phyloP scores from a whole-genome alignment of 2,888 invertebrate genomes.

The Herminia tarsipennalis region DNA sequence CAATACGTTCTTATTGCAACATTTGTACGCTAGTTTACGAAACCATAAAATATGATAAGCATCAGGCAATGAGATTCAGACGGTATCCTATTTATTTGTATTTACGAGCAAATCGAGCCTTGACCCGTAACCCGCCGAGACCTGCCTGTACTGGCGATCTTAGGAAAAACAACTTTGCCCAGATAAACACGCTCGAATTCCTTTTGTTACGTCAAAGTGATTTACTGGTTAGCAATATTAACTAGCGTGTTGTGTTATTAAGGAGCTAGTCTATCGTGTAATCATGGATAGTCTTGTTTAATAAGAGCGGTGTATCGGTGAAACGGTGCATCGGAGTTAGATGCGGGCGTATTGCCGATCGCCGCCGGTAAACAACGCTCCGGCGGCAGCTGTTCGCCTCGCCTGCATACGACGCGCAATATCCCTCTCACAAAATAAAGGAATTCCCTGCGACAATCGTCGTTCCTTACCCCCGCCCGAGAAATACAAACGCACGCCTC shows the following conservation, averaged over 20 bases:
- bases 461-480: constrained; percentile 78
- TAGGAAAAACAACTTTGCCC: constrained; percentile 62
- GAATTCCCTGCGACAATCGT: constrained; percentile 82
- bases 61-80: constrained; percentile 74
- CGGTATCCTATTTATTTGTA: constrained; percentile 77
- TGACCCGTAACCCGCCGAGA: constrained; percentile 59
- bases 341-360: constrained; percentile 64
- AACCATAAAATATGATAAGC: constrained; percentile 80
- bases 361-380: constrained; percentile 74
- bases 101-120: constrained; percentile 76
- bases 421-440: constrained; percentile 83
- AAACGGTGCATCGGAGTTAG: constrained; percentile 58
- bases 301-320: constrained; percentile 59
- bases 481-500: constrained; percentile 84
- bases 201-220: constrained; percentile 51
- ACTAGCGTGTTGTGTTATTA: constrained; percentile 39
- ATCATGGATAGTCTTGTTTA: constrained; percentile 52
- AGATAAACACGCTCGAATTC: constrained; percentile 58
- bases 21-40: constrained; percentile 69
- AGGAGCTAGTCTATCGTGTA: constrained; percentile 26
- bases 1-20: constrained; percentile 64
- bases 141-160: constrained; percentile 47
- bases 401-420: constrained; percentile 84
- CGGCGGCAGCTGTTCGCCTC: constrained; percentile 68
- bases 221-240: constrained; percentile 55